Evolutionary conservation across 2,888 invertebrate species (phyloP).

Genomic region (Nudaria mundana): DNA sequence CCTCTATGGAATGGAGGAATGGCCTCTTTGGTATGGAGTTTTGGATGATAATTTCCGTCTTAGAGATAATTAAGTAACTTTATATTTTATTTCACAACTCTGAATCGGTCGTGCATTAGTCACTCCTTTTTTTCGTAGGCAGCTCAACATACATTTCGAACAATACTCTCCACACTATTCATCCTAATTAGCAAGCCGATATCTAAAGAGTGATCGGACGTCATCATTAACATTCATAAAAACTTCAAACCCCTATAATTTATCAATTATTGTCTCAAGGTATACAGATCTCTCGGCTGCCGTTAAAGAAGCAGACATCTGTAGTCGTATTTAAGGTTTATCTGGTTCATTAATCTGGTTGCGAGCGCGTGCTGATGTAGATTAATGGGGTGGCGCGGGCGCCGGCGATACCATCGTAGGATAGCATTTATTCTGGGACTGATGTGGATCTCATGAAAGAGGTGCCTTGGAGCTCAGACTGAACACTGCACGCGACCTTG

Average conservation of each 20-base stretch:
- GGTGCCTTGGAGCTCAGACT: constrained; percentile 32
- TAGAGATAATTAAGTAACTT: too few relatives aligned
- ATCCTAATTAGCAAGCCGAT: constrained; percentile 66
- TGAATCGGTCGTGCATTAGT: constrained; percentile 44
- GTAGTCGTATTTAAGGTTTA: constrained; percentile 75
- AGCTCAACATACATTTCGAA: constrained; percentile 46
- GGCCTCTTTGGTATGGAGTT: too few relatives aligned
- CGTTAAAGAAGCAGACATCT: constrained; percentile 62
- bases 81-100: too few relatives aligned
- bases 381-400: constrained; percentile 74
- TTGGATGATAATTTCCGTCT: too few relatives aligned
- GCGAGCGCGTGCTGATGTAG: constrained; percentile 77
- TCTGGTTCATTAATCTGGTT: constrained; percentile 77
- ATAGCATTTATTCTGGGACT: constrained; percentile 64
- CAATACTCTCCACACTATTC: constrained; percentile 58
- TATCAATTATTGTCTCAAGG: constrained; percentile 63
- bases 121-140: constrained; percentile 50
- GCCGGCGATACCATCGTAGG: constrained; percentile 66
- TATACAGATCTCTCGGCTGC: constrained; percentile 49
- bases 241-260: constrained; percentile 63
- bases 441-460: constrained; percentile 55
- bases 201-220: constrained; percentile 49
- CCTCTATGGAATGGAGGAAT: too few relatives aligned
- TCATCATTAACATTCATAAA: constrained; percentile 71
- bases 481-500: constrained; percentile 50